A percentile compares a stretch with the other conserved stretches of the same genome.
Conservation (phyloP, 2,888 invertebrate species). For the Therioaphis trifolii region DNA sequence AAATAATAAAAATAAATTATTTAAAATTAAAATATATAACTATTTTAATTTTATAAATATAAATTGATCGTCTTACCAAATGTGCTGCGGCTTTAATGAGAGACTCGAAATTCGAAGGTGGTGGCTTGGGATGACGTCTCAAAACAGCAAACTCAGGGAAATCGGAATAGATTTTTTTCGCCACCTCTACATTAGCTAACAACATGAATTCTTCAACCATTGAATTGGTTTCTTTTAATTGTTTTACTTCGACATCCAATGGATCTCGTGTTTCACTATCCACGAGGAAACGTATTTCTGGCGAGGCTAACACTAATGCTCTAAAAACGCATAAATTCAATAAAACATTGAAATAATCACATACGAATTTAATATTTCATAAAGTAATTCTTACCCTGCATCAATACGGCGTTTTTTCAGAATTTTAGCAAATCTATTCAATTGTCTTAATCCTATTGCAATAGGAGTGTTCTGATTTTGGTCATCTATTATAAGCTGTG, state of each 20-base stretch:
- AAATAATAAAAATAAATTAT: conserved; percentile 53
- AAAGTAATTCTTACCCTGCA: conserved; percentile 80
- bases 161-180: conserved; percentile 84
- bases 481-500: conserved; percentile 94
- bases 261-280: conserved; percentile 98
- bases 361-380: no score
- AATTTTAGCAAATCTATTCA: conserved; percentile 91
- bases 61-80: conserved; percentile 70
- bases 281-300: conserved; percentile 94
- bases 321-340: no score
- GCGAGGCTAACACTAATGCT: conserved; percentile 91
- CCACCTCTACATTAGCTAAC: conserved; percentile 93
- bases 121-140: conserved; percentile 92
- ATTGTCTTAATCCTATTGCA: conserved; percentile 80
- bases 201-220: conserved; percentile 99
- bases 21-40: not conserved
- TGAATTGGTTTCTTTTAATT: conserved; percentile 93
- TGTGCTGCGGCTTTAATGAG: conserved; percentile 82
- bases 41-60: no score
- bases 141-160: conserved; percentile 96
- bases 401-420: conserved; percentile 85
- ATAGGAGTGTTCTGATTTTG: conserved; percentile 76
- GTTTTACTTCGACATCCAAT: conserved; percentile 92
- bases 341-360: no score
- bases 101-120: conserved; percentile 86